phyloP scores from a whole-genome alignment of 2,797 vertebrate genomes.

The Cynopterus sphinx region DNA sequence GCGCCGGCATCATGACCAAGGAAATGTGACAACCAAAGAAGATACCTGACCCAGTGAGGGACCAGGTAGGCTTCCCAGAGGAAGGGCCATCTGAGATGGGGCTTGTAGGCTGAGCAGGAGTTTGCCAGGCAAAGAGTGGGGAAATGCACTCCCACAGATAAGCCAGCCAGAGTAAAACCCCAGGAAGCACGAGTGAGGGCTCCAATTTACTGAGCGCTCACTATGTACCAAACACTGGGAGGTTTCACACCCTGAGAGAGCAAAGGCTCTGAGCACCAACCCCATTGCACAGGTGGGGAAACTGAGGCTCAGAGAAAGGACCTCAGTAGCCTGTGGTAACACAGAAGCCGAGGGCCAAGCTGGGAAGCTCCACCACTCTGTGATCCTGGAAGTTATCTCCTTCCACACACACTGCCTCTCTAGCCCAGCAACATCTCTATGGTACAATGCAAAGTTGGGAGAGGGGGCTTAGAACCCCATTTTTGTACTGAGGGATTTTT shows the following conservation, averaged over 20 bases:
- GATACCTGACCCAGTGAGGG: neutral
- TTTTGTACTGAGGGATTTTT: neutral
- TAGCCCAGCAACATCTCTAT: neutral
- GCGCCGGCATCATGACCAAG: neutral
- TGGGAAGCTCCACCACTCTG: neutral
- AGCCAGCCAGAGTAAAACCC: neutral
- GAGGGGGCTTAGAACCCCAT: accelerated
- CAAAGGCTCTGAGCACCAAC: neutral
- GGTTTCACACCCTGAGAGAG: neutral
- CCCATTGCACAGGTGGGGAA: neutral
- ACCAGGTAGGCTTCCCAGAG: neutral
- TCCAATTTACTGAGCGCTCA: neutral
- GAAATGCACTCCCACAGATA: neutral
- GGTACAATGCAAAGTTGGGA: neutral
- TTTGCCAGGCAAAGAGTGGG: neutral
- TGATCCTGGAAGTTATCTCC: neutral
- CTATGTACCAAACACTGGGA: neutral
- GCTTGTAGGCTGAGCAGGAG: neutral
- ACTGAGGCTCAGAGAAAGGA: neutral
- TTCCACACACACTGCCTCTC: neutral
- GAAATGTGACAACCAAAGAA: neutral
- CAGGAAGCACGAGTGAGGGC: too few relatives aligned
- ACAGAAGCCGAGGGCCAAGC: neutral
- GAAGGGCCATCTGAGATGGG: neutral
- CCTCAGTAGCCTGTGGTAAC: neutral